Conservation (phyloP, 2,113 vertebrate genomes). For the Chaenocephalus aceratus region DNA sequence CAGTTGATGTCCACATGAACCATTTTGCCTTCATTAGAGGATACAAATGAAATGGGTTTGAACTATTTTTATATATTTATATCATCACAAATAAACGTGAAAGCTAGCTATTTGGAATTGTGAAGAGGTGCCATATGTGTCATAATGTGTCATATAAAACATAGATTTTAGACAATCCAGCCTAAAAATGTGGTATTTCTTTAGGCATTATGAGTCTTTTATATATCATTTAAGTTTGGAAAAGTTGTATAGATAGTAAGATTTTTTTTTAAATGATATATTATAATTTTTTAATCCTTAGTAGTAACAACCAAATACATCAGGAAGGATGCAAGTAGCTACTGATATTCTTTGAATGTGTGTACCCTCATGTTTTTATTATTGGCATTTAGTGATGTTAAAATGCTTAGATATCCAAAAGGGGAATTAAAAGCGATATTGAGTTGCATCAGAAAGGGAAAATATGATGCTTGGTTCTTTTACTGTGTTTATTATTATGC, state of each 20-base stretch:
- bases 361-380: no score
- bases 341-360: no score
- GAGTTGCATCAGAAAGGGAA: no score
- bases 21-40: background rate
- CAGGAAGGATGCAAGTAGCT: no score
- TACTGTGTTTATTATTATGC: background rate
- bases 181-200: background rate
- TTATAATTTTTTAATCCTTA: no score
- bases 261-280: no score
- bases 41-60: background rate
- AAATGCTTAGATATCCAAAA: no score
- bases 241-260: no score
- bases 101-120: background rate
- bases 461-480: background rate
- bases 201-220: background rate
- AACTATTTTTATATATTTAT: background rate
- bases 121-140: background rate
- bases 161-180: background rate
- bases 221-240: background rate
- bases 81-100: background rate
- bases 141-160: background rate
- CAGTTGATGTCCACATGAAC: background rate
- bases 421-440: no score
- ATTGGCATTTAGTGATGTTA: no score
- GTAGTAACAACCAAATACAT: background rate